Percentiles rank a stretch among this genome's conserved stretches.
Evolutionary conservation across 37 sponge, comb jelly and placozoan species (phyloP).

Genomic region (Beroe forskalii): DNA sequence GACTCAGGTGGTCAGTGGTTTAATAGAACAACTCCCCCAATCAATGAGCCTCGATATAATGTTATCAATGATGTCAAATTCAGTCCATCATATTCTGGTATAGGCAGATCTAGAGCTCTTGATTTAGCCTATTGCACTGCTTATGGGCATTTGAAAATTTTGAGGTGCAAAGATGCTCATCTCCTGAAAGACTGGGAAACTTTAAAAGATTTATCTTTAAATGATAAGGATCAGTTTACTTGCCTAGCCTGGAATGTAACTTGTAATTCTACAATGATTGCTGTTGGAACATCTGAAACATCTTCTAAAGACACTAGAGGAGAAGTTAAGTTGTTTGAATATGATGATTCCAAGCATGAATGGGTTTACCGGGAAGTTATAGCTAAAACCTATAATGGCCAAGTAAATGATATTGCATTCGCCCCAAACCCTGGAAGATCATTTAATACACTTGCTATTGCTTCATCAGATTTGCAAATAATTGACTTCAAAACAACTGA

Average conservation of each 20-base stretch:
- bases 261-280: not conserved
- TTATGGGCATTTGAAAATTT: slow-evolving; percentile 22
- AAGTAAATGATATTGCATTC: slow-evolving; percentile 88
- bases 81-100: slow-evolving; percentile 23
- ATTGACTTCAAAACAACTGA: slow-evolving; percentile 72
- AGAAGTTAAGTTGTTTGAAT: not conserved
- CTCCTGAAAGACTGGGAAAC: slow-evolving; percentile 33
- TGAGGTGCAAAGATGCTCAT: slow-evolving; percentile 37
- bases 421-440: slow-evolving; percentile 94
- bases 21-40: slow-evolving; percentile 14
- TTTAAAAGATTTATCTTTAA: not conserved
- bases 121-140: slow-evolving; percentile 35
- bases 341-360: not conserved
- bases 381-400: slow-evolving; percentile 21
- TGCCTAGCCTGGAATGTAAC: slow-evolving; percentile 26
- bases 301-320: not conserved
- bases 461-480: slow-evolving; percentile 82
- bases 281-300: slow-evolving; percentile 11
- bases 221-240: not conserved
- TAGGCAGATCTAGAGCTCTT: not conserved
- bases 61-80: slow-evolving; percentile 48
- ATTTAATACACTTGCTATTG: slow-evolving; percentile 73
- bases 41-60: not conserved
- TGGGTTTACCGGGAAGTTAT: slow-evolving; percentile 11
- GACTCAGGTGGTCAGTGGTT: slow-evolving; percentile 9